Percentiles rank a stretch among this genome's conserved stretches.
These are phyloP conservation scores for Helostoma temminkii DNA, from an alignment of 2,797 vertebrate genomes.

Conservation along the genomic window DNA sequence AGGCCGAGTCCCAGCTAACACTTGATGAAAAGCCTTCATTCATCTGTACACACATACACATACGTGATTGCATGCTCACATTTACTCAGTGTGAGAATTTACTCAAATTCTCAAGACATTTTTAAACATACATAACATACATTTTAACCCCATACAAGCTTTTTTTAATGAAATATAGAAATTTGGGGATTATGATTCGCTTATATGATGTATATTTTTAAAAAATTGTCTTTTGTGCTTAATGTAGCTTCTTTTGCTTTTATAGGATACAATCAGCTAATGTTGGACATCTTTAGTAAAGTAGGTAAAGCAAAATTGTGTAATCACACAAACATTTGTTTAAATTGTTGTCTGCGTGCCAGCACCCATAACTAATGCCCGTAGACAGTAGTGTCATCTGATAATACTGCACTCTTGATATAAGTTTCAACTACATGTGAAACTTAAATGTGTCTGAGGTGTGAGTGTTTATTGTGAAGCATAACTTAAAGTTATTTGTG, in stretches of 20 bases:
- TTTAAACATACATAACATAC: background rate
- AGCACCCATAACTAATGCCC: constrained; percentile 24
- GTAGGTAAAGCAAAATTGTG: background rate
- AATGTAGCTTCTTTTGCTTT: no score
- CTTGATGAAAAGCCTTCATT: constrained; percentile 54
- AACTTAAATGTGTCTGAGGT: constrained; percentile 31
- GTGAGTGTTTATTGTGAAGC: constrained; percentile 47
- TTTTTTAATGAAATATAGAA: no score
- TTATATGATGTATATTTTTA: no score
- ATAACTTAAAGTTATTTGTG: constrained; percentile 56
- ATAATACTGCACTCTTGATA: constrained; percentile 14
- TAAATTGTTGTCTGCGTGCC: constrained; percentile 6
- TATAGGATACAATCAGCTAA: no score
- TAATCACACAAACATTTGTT: constrained; percentile 22
- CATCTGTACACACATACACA: constrained; percentile 5
- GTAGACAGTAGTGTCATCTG: constrained; percentile 8
- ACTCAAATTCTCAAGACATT: background rate
- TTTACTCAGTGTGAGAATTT: no score
- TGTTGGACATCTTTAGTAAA: no score
- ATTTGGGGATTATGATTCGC: no score
- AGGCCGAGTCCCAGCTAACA: constrained; percentile 35
- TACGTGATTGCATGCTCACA: background rate
- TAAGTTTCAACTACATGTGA: constrained; percentile 34
- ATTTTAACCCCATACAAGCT: no score
- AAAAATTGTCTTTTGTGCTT: no score